Conservation (phyloP, 2,888 invertebrate species). For the Lomographa bimaculata region DNA sequence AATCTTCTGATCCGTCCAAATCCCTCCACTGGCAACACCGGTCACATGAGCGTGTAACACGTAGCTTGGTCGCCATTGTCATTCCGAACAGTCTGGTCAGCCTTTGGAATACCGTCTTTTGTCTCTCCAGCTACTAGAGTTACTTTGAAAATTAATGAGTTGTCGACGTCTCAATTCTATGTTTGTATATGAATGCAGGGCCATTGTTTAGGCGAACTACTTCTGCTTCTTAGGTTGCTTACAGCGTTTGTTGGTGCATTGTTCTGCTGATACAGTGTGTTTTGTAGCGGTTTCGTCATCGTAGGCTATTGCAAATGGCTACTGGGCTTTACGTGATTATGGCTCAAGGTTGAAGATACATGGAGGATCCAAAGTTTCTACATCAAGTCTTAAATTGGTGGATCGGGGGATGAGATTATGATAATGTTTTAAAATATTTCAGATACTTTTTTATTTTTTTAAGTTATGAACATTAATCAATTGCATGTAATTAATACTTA, state of each 20-base stretch:
- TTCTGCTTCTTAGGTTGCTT: slow-evolving; percentile 25
- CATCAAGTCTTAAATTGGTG: too few relatives aligned
- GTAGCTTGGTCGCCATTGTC: slow-evolving; percentile 54
- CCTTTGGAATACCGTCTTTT: slow-evolving; percentile 41
- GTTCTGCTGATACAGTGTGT: slow-evolving; percentile 23
- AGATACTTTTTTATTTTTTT: too few relatives aligned
- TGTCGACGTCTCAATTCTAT: slow-evolving; percentile 50
- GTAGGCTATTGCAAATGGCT: slow-evolving; percentile 21
- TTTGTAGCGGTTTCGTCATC: slow-evolving; percentile 32
- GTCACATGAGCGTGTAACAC: slow-evolving; percentile 62
- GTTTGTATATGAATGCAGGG: slow-evolving; percentile 49
- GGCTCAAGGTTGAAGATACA: too few relatives aligned
- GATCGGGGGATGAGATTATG: too few relatives aligned
- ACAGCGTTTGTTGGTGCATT: slow-evolving; percentile 35
- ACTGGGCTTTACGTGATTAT: slow-evolving; percentile 18
- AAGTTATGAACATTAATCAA: too few relatives aligned
- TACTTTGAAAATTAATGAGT: slow-evolving; percentile 77
- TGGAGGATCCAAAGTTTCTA: too few relatives aligned
- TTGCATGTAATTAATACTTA: too few relatives aligned
- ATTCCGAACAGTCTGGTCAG: slow-evolving; percentile 52
- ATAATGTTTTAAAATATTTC: too few relatives aligned
- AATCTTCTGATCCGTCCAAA: too few relatives aligned
- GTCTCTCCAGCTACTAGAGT: slow-evolving; percentile 50
- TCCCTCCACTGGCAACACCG: slow-evolving; percentile 17
- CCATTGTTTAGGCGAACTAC: slow-evolving; percentile 40